Conservation (phyloP, 2,797 vertebrate genomes). For the Anisognathus igniventris region DNA sequence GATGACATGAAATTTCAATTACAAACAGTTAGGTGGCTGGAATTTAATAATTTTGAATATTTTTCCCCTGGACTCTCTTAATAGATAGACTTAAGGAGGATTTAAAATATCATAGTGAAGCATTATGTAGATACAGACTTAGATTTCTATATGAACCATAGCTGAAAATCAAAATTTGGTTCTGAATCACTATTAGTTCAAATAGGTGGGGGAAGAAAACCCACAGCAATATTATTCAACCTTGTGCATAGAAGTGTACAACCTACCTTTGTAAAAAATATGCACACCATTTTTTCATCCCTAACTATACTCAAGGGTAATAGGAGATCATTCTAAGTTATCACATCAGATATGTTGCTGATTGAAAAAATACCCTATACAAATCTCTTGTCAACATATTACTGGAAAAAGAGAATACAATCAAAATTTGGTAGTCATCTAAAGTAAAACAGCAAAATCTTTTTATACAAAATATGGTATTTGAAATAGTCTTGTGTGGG, state of each 20-base stretch:
- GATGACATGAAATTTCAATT: neutral
- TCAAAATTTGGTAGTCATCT: neutral
- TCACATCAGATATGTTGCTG: neutral
- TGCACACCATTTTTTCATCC: neutral
- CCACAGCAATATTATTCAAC: neutral
- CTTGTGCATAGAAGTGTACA: neutral
- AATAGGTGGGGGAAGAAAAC: neutral
- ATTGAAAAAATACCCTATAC: neutral
- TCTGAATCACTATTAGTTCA: neutral
- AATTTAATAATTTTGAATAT: neutral
- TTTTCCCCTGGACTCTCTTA: neutral
- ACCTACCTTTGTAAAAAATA: neutral
- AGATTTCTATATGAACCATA: neutral
- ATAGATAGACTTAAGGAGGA: neutral
- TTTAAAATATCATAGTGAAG: neutral
- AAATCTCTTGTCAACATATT: neutral
- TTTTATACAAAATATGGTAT: neutral
- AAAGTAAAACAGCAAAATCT: neutral
- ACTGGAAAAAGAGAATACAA: neutral
- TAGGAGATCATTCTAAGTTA: neutral
- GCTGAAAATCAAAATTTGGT: neutral
- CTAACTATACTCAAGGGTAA: neutral
- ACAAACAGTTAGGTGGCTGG: neutral
- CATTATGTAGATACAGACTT: neutral
- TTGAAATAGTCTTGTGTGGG: neutral